phyloP scores from a whole-genome alignment of 2,113 vertebrate genomes.

The Andinoacara biseriatus region DNA sequence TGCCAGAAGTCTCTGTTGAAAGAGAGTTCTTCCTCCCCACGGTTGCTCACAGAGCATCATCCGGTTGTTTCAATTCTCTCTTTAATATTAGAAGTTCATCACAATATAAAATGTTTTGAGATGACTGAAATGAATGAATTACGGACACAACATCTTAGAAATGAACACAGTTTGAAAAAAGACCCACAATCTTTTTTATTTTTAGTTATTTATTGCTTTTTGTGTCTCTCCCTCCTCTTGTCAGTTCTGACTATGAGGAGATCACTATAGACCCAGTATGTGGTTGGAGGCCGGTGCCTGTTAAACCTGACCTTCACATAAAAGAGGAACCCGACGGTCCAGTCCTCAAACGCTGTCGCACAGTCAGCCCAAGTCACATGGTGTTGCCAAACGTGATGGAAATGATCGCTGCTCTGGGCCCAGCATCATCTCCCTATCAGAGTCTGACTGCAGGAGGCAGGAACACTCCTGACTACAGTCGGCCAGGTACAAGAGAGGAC shows the following conservation, averaged over 20 bases:
- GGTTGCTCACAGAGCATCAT: neutral
- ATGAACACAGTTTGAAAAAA: neutral
- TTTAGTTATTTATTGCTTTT: neutral
- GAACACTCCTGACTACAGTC: constrained; percentile 81
- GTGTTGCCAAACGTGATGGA: constrained; percentile 96
- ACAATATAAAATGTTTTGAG: neutral
- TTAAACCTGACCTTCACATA: constrained; percentile 90
- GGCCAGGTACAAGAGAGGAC: constrained; percentile 68
- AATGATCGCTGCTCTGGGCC: constrained; percentile 93
- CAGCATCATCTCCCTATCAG: constrained; percentile 82
- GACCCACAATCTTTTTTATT: neutral
- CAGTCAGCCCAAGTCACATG: constrained; percentile 92
- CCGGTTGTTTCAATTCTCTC: neutral
- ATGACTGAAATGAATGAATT: neutral
- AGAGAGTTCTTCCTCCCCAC: neutral
- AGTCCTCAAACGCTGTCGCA: constrained; percentile 90
- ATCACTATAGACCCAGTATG: constrained; percentile 96
- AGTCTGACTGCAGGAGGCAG: constrained; percentile 76
- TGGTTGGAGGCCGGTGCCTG: constrained; percentile 93
- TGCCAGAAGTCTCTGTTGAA: too few species aligned
- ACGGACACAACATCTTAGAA: neutral
- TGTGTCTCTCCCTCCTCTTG: neutral
- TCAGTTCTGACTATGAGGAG: constrained; percentile 93
- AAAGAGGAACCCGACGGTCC: constrained; percentile 95
- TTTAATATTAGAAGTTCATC: neutral